Base-by-base conservation (phyloP, 2,113 vertebrate species). In the Aleadryas rufinucha region DNA sequence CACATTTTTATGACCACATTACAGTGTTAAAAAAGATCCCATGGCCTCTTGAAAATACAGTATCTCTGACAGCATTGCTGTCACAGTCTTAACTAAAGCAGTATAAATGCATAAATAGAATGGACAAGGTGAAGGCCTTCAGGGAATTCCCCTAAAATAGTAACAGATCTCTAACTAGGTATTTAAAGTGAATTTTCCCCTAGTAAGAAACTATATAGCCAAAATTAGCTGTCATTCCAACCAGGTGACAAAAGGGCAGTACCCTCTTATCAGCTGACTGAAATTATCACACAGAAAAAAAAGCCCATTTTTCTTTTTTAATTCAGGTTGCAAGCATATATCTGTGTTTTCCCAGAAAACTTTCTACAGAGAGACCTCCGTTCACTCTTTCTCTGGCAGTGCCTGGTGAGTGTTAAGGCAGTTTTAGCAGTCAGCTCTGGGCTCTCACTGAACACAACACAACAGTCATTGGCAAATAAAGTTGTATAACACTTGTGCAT, bases 101-200 rank as follows among this genome's bases (percentile, higher is more conserved):
- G 76, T 94, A 87, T 93, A 96, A 96, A 93, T 97, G 94, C 92
- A 91, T 93, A 95, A 96, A 94, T 89, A 85, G 49, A 80, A 66
- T 23, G 39, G 57, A 79, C 21, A 79, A 65, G 53, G 61, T 89
- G n/a, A 56, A 95, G 63, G 16, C 72, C 89, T 93, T 65, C 82
- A 77, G 79, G 89, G 84, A 56, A 86, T 71, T 93, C 53, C 49
- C 42, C 50, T 91, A 89, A 93, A 94, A 94, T 33, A 90, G 72
- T 84, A 88, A 42, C 37, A 81, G 37, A 9, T 64, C 52, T 89
- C 61, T 89, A 74, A 92, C 44, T 60, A 63, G 44, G 10, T 91
- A 82, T 88, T 91, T 91, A 60, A 88, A 81, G 23, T 61, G 27
- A 66, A 50, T 89, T 80, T 79, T 89, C n/a, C 42, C 23, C 45